These are phyloP conservation scores for Phengaris arion DNA, from an alignment of 2,888 invertebrate species.

Conservation along the genomic window DNA sequence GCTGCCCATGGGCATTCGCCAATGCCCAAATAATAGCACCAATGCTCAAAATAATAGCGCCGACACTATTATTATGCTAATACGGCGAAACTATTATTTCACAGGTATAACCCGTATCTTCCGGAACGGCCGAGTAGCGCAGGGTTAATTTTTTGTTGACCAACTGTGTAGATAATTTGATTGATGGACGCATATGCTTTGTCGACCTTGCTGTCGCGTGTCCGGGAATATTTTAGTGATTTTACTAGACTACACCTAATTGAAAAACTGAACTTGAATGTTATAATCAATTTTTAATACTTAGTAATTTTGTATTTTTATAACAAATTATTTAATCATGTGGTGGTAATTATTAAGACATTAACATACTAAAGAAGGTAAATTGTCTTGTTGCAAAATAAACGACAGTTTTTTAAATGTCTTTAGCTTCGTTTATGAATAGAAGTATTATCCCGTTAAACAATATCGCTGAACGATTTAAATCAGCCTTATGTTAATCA, in stretches of 20 bases:
- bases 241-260: too few species aligned
- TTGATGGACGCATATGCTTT: constrained; percentile 63
- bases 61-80: constrained; percentile 74
- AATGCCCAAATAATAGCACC: constrained; percentile 48
- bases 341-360: too few species aligned
- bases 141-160: constrained; percentile 61
- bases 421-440: background rate
- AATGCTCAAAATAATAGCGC: constrained; percentile 69
- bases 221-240: background rate
- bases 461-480: constrained; percentile 26
- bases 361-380: too few species aligned
- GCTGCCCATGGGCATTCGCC: constrained; percentile 68
- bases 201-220: constrained; percentile 34
- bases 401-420: background rate
- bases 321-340: too few species aligned
- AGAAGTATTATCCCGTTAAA: background rate
- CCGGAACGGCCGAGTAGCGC: constrained; percentile 57
- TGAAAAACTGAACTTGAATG: too few species aligned
- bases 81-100: constrained; percentile 67
- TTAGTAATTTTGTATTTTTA: too few species aligned
- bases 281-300: too few species aligned
- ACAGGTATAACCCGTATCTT: constrained; percentile 64
- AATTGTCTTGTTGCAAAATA: too few species aligned
- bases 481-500: constrained; percentile 10
- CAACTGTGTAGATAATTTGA: constrained; percentile 65